Base-by-base conservation (phyloP, 1,140 invertebrate genomes). In the Drosophila nannoptera region DNA sequence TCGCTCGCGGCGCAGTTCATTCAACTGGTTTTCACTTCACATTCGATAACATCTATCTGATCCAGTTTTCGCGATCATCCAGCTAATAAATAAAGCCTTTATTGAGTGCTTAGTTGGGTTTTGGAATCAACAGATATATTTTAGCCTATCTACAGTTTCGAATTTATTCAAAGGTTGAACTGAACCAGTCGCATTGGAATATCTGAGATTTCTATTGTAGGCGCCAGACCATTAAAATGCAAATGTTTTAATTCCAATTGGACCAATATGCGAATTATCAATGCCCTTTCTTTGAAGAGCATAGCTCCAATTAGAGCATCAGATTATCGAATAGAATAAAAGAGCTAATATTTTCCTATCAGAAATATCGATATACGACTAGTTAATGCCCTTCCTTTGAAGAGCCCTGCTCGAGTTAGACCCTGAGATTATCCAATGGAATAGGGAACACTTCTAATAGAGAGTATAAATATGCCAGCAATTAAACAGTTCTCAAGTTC, bases 11-110 rank as follows among this genome's bases (percentile, higher is more conserved):
- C 49, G 53, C 42, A 60, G 56, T 53, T 59, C 60, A 63, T 62
- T 67, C 45, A 67, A 81, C 65, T 66, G 50, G 56, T 63, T 81
- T 64, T 35, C 48, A 53, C 56, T 14, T n/a, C n/a, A n/a, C n/a
- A n/a, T n/a, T n/a, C 50, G 4, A 29, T 9, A 43, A 52, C 49
- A 62, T 58, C 63, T 55, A 22, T 22, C 63, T 36, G 33, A n/a
- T 55, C 49, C 42, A 69, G 43, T 33, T 36, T 71, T 14, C 46
- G 29, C 52, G 43, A 16, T 32, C 31, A 7, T 46, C 6, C 7
- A n/a, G 22, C 4, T 7, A 5, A 7, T 8, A 32, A 22, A 22
- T 22, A 22, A 22, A 1, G 22, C 1, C 22, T 2, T 50, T 35
- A n/a, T 40, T 54, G 4, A 4, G 22, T 22, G 31, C 7, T 16